Evolutionary conservation across 35 echinoderm and acorn worm genomes (phyloP).

Genomic region (Heliocidaris tuberculata): DNA sequence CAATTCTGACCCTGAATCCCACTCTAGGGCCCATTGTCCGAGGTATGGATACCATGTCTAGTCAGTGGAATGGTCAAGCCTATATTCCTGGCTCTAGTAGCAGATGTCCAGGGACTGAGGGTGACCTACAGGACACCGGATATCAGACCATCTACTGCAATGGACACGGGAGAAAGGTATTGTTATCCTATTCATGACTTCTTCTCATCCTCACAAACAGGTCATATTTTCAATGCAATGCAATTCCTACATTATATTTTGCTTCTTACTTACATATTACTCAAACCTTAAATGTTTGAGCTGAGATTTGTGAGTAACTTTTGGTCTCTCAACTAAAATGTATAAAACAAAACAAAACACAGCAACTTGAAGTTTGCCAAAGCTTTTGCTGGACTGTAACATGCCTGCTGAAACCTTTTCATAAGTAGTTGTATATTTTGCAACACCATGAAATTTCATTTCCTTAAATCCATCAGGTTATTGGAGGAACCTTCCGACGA

Average conservation of each 20-base stretch:
- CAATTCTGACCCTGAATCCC: neutral
- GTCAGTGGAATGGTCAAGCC: constrained; percentile 75
- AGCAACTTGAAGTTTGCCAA: no score
- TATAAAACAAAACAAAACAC: no score
- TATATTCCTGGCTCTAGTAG: constrained; percentile 61
- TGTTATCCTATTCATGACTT: neutral
- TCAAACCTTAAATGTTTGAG: no score
- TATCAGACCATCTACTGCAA: neutral
- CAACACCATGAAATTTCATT: neutral
- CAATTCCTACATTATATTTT: no score
- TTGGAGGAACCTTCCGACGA: neutral
- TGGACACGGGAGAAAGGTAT: neutral
- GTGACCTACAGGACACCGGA: constrained; percentile 73
- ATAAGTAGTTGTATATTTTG: no score
- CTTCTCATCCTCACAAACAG: no score
- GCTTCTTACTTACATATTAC: no score
- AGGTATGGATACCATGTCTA: constrained; percentile 79
- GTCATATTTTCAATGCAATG: no score
- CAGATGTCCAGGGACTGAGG: constrained; percentile 75
- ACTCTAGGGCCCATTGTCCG: constrained; percentile 57
- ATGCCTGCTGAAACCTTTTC: no score
- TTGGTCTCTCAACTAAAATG: no score
- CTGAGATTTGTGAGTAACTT: no score
- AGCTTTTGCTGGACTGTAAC: no score
- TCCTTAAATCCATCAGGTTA: neutral